These are phyloP conservation scores for Anadara kagoshimensis DNA, from an alignment of 1,140 invertebrate genomes.

Conservation along the genomic window DNA sequence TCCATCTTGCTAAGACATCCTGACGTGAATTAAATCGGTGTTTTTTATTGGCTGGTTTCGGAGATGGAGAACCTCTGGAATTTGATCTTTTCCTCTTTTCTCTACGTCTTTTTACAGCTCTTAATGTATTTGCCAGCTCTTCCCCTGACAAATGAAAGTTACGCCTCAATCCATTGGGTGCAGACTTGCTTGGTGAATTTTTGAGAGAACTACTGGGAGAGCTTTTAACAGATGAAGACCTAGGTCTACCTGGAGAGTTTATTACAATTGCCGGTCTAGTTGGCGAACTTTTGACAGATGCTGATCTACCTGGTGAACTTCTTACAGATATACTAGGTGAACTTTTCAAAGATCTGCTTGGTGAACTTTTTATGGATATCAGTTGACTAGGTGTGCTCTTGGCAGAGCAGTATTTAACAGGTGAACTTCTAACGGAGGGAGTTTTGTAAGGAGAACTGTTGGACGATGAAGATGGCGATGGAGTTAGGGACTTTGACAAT, in stretches of 20 bases:
- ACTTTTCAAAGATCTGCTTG: not conserved
- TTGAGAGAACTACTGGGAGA: not conserved
- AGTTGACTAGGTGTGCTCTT: not conserved
- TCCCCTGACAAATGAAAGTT: not conserved
- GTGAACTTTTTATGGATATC: not conserved
- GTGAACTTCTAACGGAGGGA: not conserved
- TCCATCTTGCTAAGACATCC: conserved; percentile 56
- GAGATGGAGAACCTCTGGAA: not conserved
- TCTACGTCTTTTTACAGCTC: not conserved
- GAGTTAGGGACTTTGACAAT: too few relatives aligned
- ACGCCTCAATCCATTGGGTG: not conserved
- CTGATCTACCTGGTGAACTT: not conserved
- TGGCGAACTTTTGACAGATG: not conserved
- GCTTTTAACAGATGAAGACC: not conserved
- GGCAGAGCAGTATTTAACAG: not conserved
- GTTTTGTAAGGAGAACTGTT: not conserved
- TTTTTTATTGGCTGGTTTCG: not conserved
- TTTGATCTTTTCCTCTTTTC: conserved; percentile 6
- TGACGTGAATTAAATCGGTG: conserved; percentile 11
- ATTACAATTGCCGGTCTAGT: not conserved
- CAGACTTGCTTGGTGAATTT: not conserved
- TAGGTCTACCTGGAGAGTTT: not conserved
- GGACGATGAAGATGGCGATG: too few relatives aligned
- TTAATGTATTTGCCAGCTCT: not conserved
- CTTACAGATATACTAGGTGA: not conserved